Evolutionary conservation across 64 coral and sea anemone genomes (phyloP).

Genomic region (Actinia tenebrosa): DNA sequence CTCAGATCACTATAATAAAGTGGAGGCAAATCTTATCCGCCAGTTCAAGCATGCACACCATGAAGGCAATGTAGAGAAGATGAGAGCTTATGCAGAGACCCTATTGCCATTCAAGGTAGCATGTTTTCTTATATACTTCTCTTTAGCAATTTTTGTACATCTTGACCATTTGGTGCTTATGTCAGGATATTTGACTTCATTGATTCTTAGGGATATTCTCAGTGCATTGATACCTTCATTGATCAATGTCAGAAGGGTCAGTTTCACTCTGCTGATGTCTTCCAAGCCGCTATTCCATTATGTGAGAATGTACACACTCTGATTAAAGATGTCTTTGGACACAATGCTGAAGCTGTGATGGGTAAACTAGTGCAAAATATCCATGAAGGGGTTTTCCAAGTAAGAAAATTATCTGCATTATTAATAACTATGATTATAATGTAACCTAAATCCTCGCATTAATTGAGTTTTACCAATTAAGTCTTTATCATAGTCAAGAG

Average conservation of each 20-base stretch:
- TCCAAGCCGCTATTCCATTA: constrained; percentile 82
- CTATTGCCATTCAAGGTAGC: constrained; percentile 92
- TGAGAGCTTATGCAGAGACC: constrained; percentile 89
- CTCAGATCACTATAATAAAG: constrained; percentile 70
- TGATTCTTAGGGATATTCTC: constrained; percentile 64
- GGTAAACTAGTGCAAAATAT: constrained; percentile 96
- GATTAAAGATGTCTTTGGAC: constrained; percentile 89
- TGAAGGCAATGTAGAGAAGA: constrained; percentile 54
- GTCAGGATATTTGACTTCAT: not conserved
- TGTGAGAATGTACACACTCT: constrained; percentile 77
- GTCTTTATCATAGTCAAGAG: too few relatives aligned
- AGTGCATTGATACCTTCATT: constrained; percentile 92
- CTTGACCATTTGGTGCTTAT: too few relatives aligned
- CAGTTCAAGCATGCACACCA: constrained; percentile 90
- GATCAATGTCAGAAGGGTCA: constrained; percentile 90
- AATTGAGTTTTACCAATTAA: too few relatives aligned
- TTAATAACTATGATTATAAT: too few relatives aligned
- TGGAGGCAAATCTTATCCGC: constrained; percentile 74
- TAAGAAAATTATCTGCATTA: constrained; percentile 3
- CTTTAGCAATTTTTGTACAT: too few relatives aligned
- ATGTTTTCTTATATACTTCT: not conserved
- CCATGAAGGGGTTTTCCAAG: constrained; percentile 87
- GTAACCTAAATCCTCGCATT: too few relatives aligned
- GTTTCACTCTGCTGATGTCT: constrained; percentile 79
- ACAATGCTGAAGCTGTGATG: constrained; percentile 93